A percentile compares a stretch with the other conserved stretches of the same genome.
Evolutionary conservation across 2,888 invertebrate species (phyloP).

Genomic region (Carcina quercana): DNA sequence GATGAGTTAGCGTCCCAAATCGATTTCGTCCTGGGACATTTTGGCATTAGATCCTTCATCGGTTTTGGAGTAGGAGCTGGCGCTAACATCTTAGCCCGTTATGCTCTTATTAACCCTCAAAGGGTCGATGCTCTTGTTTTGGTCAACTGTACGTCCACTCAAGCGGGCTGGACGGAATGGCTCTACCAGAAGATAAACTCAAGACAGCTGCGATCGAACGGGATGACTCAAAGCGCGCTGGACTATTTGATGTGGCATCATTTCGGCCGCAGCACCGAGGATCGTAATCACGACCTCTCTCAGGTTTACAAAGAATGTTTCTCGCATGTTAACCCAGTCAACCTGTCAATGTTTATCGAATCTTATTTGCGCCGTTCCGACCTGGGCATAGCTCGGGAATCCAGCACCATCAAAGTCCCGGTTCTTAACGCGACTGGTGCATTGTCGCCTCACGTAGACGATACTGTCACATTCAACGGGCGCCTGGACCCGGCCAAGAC

Average conservation of each 20-base stretch:
- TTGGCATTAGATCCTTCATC: slow-evolving; percentile 91
- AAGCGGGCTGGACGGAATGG: slow-evolving; percentile 99
- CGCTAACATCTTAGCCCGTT: slow-evolving; percentile 95
- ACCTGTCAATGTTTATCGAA: slow-evolving; percentile 96
- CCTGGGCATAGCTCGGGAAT: slow-evolving; percentile 82
- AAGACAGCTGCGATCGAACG: slow-evolving; percentile 88
- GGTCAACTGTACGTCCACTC: slow-evolving; percentile 94
- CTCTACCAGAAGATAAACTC: slow-evolving; percentile 98
- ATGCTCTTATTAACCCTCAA: slow-evolving; percentile 89
- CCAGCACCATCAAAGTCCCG: slow-evolving; percentile 83
- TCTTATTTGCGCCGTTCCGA: slow-evolving; percentile 94
- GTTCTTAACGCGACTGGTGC: slow-evolving; percentile 96
- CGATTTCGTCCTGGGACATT: slow-evolving; percentile 91
- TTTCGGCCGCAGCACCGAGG: slow-evolving; percentile 93
- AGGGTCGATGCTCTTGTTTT: slow-evolving; percentile 93
- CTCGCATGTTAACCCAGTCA: slow-evolving; percentile 94
- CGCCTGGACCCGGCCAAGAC: slow-evolving; percentile 96
- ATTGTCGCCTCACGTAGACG: slow-evolving; percentile 96
- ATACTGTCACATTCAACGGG: slow-evolving; percentile 97
- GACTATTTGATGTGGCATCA: slow-evolving; percentile 99
- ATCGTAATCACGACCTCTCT: slow-evolving; percentile 94
- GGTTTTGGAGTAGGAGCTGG: slow-evolving; percentile 99
- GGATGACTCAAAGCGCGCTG: slow-evolving; percentile 94
- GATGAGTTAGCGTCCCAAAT: slow-evolving; percentile 95
- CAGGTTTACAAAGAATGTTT: slow-evolving; percentile 96